Conservation (phyloP, 1,140 invertebrate genomes). For the Papilio polyxenes region DNA sequence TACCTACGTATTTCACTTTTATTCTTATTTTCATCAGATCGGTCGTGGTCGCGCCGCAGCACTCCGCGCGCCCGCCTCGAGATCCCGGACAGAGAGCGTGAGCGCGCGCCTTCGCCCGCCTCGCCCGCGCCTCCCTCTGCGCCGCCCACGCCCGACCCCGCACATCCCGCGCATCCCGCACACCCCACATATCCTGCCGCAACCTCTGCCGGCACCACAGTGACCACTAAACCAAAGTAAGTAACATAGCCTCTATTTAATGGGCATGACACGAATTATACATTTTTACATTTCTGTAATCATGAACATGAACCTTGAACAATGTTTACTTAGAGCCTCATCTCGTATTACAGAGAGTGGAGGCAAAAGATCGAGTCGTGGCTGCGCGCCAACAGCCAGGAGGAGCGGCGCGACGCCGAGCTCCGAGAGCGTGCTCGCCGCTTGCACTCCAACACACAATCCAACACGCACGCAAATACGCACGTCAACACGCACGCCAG, state of each 20-base stretch:
- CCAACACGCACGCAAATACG: constrained; percentile 79
- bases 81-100: constrained; percentile 82
- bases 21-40: constrained; percentile 81
- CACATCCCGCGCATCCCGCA: constrained; percentile 82
- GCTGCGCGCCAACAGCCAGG: constrained; percentile 92
- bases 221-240: constrained; percentile 64
- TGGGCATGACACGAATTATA: background rate
- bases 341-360: constrained; percentile 84
- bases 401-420: constrained; percentile 87
- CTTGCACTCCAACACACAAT: constrained; percentile 83
- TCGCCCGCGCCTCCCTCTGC: constrained; percentile 79
- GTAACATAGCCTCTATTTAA: background rate
- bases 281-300: too few species aligned
- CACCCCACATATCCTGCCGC: constrained; percentile 80
- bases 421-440: constrained; percentile 83
- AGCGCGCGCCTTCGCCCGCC: constrained; percentile 86
- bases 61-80: constrained; percentile 84
- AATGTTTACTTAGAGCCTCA: background rate
- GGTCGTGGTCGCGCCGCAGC: constrained; percentile 91
- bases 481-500: constrained; percentile 84
- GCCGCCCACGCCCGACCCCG: constrained; percentile 73
- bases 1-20: background rate
- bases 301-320: background rate
- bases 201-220: background rate
- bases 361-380: constrained; percentile 94